These are phyloP conservation scores for Rapana venosa DNA, from an alignment of 2,888 invertebrate species.

Conservation along the genomic window DNA sequence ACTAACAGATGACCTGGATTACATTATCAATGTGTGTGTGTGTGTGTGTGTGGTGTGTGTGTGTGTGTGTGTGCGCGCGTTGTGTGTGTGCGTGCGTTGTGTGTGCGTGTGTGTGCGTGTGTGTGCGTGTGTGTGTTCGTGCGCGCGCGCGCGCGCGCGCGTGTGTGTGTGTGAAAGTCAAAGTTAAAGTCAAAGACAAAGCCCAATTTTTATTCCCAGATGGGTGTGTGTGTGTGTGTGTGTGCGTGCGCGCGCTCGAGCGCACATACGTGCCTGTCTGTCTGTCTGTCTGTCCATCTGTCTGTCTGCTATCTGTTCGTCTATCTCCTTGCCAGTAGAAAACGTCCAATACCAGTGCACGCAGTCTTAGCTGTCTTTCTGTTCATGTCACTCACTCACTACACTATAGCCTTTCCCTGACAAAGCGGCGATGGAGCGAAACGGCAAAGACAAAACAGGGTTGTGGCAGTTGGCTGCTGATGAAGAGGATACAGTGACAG, in stretches of 20 bases:
- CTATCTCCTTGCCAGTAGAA: neutral
- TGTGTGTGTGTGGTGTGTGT: too few relatives aligned
- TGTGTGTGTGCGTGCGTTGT: neutral
- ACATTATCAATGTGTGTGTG: too few relatives aligned
- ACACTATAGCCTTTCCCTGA: neutral
- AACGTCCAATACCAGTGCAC: too few relatives aligned
- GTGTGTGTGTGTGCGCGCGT: too few relatives aligned
- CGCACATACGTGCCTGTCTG: neutral
- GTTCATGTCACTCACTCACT: neutral
- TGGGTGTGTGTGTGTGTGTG: neutral
- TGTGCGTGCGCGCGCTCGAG: neutral
- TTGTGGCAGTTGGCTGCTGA: too few relatives aligned
- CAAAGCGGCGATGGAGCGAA: neutral
- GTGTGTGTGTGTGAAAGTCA: neutral
- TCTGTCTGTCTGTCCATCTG: neutral
- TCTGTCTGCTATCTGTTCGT: neutral
- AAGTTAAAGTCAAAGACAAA: too few relatives aligned
- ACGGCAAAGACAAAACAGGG: too few relatives aligned
- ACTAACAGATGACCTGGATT: too few relatives aligned
- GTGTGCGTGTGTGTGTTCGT: constrained; percentile 7
- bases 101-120: neutral
- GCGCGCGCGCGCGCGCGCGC: neutral
- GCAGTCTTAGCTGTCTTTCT: neutral
- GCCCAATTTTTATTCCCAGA: too few relatives aligned
- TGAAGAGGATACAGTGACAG: too few relatives aligned